These are phyloP conservation scores for Neoitamus cyanurus DNA, from an alignment of 2,888 invertebrate species.

Conservation along the genomic window DNA sequence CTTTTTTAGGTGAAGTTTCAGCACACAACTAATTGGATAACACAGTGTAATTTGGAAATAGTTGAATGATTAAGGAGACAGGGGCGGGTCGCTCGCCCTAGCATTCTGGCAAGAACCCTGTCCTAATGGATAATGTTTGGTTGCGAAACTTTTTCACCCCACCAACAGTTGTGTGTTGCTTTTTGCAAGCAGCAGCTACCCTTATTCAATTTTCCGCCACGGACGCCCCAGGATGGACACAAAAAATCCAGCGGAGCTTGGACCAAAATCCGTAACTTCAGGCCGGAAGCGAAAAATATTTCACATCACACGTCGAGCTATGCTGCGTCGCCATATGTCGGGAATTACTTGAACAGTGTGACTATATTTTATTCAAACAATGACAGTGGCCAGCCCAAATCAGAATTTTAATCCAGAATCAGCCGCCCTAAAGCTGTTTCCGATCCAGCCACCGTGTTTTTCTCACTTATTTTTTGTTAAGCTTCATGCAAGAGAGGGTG, in stretches of 20 bases:
- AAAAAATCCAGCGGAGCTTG: neutral
- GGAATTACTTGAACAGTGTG: neutral
- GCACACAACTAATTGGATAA: slow-evolving; percentile 51
- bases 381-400: neutral
- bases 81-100: neutral
- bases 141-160: slow-evolving; percentile 7
- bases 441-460: no score
- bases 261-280: neutral
- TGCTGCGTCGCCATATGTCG: neutral
- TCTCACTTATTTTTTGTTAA: no score
- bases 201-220: slow-evolving; percentile 32
- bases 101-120: neutral
- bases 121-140: slow-evolving; percentile 40
- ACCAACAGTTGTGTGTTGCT: neutral
- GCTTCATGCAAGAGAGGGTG: no score
- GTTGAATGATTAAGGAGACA: slow-evolving; percentile 50
- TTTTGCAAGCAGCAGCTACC: slow-evolving; percentile 9
- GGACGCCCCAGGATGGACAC: neutral
- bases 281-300: neutral
- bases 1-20: slow-evolving; percentile 45
- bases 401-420: neutral
- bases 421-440: neutral
- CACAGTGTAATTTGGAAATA: slow-evolving; percentile 49
- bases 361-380: neutral
- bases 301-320: neutral